Base-by-base conservation (phyloP, 37 sponge, comb jelly and placozoan genomes). In the Petrosia ficiformis region DNA sequence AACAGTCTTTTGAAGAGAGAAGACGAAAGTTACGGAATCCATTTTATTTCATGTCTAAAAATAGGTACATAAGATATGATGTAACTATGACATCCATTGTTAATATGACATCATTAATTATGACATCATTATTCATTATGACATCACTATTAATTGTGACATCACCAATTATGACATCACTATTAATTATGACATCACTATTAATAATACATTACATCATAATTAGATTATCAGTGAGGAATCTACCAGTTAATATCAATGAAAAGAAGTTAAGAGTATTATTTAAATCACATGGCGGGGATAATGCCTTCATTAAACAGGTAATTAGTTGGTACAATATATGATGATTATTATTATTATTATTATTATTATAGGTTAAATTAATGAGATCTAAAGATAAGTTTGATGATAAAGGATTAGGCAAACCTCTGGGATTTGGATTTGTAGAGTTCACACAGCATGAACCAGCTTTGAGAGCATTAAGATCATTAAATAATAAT, bases 401-500 rank as follows among this genome's bases (percentile, higher is more conserved):
- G 35, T 77, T 87, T 26, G 67, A 84, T 64, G 41, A 75, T 54
- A 48, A 84, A 2, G 97, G 97, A 16, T 22, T 97, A 0, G 94
- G 89, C 6, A 72, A 87, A 39, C 87, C 94, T 1, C 80, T 80
- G 36, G 97, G 97, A 0, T 93, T 72, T 59, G 97, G 91, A 3
- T 97, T 97, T 90, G 89, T 97, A 26, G 94, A 92, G 75, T 91
- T 97, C 65, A 38, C 79, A 6, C 59, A 75, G 39, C 97, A 90
- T 72, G 94, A 90, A 64, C 73, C 86, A 3, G 97, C 97, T 16
- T 78, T 97, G 64, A 40, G 71, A 44, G 92, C 89, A 28, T 80
- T 97, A 29, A 65, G 88, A 60, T 67, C 81, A 22, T 70, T 77
- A 69, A 97, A 90, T 70, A 93, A 97, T 74, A 93, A 97, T 77